Evolutionary conservation across 2,113 vertebrate genomes (phyloP).

Genomic region (Guaruba guarouba): DNA sequence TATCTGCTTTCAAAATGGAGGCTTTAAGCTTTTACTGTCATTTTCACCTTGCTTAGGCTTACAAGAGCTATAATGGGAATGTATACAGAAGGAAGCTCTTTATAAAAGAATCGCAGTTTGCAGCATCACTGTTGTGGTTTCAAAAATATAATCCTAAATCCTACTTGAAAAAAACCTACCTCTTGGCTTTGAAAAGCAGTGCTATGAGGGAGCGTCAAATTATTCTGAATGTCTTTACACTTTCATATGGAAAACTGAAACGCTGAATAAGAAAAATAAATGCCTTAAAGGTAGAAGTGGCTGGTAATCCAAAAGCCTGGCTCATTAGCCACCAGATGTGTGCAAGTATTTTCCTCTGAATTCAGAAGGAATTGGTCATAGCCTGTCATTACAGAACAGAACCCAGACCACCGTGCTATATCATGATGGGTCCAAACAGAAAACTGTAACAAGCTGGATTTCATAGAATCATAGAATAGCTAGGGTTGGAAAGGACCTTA

Average conservation of each 20-base stretch:
- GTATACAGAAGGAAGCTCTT: neutral
- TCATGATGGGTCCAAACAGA: accelerated
- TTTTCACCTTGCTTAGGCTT: neutral
- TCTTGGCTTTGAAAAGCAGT: neutral
- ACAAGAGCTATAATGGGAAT: neutral
- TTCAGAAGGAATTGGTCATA: neutral
- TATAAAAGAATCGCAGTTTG: neutral
- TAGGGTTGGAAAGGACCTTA: no score
- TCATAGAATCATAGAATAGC: no score
- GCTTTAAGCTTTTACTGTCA: neutral
- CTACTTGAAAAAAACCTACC: neutral
- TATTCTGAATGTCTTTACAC: neutral
- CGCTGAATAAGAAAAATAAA: neutral
- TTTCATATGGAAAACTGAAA: neutral
- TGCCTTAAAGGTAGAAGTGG: neutral
- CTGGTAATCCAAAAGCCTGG: neutral
- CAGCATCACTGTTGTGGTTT: neutral
- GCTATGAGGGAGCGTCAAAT: neutral
- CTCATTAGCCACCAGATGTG: neutral
- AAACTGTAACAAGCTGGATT: neutral
- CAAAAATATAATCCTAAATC: neutral
- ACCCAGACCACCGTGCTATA: neutral
- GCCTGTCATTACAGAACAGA: neutral
- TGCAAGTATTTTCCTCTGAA: neutral
- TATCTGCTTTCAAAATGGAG: neutral